These are phyloP conservation scores for Mus pahari DNA, from an alignment of 2,113 vertebrate species.

Conservation along the genomic window DNA sequence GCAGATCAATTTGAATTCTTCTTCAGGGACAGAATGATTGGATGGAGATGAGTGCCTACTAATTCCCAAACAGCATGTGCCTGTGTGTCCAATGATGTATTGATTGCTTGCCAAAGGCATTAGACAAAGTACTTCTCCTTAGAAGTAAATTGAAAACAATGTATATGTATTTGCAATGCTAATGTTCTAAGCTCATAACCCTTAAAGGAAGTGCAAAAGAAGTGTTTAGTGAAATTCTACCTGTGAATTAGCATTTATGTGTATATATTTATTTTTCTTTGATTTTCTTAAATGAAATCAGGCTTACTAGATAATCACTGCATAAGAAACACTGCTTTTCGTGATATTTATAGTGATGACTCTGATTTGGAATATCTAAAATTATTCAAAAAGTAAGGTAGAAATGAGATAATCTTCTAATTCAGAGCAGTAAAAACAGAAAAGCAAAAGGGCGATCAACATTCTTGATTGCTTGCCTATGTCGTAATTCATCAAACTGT, in stretches of 20 bases:
- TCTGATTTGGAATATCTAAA: slow-evolving; percentile 45
- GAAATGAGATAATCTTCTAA: slow-evolving; percentile 44
- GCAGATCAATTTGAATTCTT: slow-evolving; percentile 61
- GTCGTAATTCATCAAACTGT: neutral
- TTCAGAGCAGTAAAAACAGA: slow-evolving; percentile 9
- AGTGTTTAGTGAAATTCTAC: slow-evolving; percentile 25
- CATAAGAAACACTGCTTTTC: slow-evolving; percentile 41
- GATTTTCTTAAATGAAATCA: slow-evolving; percentile 52
- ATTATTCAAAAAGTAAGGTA: slow-evolving; percentile 4
- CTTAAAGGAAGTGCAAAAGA: slow-evolving; percentile 28
- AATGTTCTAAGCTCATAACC: slow-evolving; percentile 56
- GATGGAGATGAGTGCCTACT: neutral
- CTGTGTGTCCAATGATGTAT: slow-evolving; percentile 52
- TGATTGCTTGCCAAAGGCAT: slow-evolving; percentile 50
- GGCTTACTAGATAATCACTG: neutral
- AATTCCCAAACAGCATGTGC: slow-evolving; percentile 46
- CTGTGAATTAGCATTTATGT: neutral
- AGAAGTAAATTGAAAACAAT: slow-evolving; percentile 61
- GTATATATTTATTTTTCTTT: neutral
- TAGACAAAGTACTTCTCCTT: slow-evolving; percentile 53
- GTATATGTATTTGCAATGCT: slow-evolving; percentile 40
- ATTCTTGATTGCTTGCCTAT: neutral
- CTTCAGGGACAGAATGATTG: slow-evolving; percentile 18
- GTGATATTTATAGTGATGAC: neutral
- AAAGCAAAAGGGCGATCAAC: neutral